Evolutionary conservation across 2,888 invertebrate genomes (phyloP).

Genomic region (Stomorhina lunata): DNA sequence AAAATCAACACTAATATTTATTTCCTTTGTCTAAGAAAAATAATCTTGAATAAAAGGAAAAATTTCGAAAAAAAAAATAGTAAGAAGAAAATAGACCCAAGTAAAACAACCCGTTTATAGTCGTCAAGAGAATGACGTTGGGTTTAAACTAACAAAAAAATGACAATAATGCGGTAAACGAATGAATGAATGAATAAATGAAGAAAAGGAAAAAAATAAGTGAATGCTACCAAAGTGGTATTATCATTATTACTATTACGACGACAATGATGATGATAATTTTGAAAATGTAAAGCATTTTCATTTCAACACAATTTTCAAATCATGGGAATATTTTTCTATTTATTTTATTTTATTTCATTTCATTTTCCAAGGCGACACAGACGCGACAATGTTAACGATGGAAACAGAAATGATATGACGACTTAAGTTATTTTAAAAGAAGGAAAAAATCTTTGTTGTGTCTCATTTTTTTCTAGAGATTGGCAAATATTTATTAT

Average conservation of each 20-base stretch:
- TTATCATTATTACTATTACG: too few species aligned
- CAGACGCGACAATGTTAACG: not conserved
- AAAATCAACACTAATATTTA: conserved; percentile 15
- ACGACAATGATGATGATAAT: too few species aligned
- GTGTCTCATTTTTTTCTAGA: conserved; percentile 17
- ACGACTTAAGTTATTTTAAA: too few species aligned
- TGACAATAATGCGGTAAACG: conserved; percentile 2
- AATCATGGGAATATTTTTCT: conserved; percentile 53
- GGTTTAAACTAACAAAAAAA: too few species aligned
- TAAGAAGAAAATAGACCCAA: not conserved
- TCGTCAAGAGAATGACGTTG: not conserved
- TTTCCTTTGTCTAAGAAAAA: conserved; percentile 39
- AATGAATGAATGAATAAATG: conserved; percentile 1
- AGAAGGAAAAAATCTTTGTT: conserved; percentile 37
- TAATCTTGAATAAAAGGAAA: too few species aligned
- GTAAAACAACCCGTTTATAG: conserved; percentile 17
- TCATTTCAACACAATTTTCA: conserved; percentile 19
- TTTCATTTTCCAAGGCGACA: conserved; percentile 31
- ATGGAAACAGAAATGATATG: not conserved
- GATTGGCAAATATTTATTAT: conserved; percentile 41
- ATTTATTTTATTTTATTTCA: too few species aligned
- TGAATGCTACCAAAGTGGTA: conserved; percentile 3
- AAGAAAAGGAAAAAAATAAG: too few species aligned
- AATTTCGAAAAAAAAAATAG: not conserved
- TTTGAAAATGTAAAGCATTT: not conserved